Evolutionary conservation across 2,797 vertebrate genomes (phyloP).

Genomic region (Manis javanica): DNA sequence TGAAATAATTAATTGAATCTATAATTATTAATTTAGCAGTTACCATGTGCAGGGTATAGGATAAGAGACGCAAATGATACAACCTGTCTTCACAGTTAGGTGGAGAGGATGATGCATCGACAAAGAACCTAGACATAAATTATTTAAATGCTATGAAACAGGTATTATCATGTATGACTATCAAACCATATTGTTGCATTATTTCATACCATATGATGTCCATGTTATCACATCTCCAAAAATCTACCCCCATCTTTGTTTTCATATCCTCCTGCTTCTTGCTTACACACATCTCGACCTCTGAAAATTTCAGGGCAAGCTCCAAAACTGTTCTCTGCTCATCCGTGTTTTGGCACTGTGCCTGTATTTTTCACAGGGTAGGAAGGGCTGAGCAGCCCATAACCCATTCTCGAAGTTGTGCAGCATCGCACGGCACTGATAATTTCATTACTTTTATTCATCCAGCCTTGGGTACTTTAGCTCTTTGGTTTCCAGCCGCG

Average conservation of each 20-base stretch:
- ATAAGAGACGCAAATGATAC: not conserved
- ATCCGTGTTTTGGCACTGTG: not conserved
- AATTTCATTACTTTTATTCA: slow-evolving; percentile 72
- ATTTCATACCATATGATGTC: not conserved
- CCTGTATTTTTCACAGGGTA: not conserved
- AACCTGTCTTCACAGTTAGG: not conserved
- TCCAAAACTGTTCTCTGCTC: not conserved
- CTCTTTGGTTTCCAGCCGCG: slow-evolving; percentile 65
- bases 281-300: not conserved
- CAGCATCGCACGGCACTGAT: not conserved
- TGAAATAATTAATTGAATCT: not conserved
- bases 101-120: not conserved
- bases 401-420: not conserved
- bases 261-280: not conserved
- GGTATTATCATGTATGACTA: not conserved
- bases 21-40: not conserved
- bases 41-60: not conserved
- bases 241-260: not conserved
- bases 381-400: not conserved
- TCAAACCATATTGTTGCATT: not conserved
- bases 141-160: not conserved
- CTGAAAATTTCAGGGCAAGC: not conserved
- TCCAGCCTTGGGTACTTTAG: slow-evolving; percentile 68
- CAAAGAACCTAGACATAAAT: not conserved
- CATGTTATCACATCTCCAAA: not conserved